phyloP scores from a whole-genome alignment of 2,113 vertebrate species.

The Oxyruncus cristatus region DNA sequence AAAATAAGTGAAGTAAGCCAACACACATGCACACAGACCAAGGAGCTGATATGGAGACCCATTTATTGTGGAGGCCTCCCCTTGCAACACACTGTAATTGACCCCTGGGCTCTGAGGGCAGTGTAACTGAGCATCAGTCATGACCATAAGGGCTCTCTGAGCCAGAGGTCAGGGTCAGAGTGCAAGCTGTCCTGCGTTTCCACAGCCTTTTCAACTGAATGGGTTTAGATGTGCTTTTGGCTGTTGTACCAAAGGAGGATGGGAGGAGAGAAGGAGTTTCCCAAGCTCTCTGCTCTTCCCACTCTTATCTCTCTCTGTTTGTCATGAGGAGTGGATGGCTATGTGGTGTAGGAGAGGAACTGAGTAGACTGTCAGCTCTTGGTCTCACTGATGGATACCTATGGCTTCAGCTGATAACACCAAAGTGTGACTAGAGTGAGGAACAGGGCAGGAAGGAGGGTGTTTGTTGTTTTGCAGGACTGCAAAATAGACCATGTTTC shows the following conservation, averaged over 20 bases:
- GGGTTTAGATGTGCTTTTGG: background rate
- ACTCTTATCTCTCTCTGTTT: background rate
- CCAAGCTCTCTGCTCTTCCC: background rate
- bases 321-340: background rate
- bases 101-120: background rate
- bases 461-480: background rate
- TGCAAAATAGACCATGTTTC: rapidly evolving
- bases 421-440: background rate
- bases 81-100: background rate
- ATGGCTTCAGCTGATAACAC: background rate
- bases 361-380: background rate
- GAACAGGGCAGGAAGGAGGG: background rate
- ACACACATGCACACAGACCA: rapidly evolving
- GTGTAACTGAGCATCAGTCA: background rate
- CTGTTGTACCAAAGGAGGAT: background rate
- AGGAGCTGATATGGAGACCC: background rate
- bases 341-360: background rate
- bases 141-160: background rate
- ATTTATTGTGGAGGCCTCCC: background rate
- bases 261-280: background rate
- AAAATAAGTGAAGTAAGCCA: background rate
- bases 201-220: background rate
- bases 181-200: background rate
- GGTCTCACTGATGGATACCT: background rate
- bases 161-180: rapidly evolving